A percentile compares a stretch with the other conserved stretches of the same genome.
Evolutionary conservation across 2,888 invertebrate species (phyloP).

Genomic region (Meteorus colon): DNA sequence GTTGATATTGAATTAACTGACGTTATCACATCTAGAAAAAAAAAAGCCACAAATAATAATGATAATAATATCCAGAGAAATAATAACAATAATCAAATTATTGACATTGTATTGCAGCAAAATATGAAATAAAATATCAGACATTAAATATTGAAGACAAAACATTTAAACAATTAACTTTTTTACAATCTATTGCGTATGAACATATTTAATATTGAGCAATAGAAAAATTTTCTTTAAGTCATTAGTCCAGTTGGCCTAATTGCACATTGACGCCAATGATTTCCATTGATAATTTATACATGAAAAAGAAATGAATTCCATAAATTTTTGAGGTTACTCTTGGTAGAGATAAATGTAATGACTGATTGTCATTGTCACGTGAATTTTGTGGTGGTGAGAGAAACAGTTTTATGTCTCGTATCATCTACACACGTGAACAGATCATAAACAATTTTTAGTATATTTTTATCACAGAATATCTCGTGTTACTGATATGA

Average conservation of each 20-base stretch:
- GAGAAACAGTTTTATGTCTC: not conserved
- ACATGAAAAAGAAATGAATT: not conserved
- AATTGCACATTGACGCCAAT: conserved; percentile 1
- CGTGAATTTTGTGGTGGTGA: not conserved
- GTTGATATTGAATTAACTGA: not conserved
- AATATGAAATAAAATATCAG: no score
- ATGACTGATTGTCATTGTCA: conserved; percentile 6
- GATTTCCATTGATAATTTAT: not conserved
- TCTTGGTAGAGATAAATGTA: not conserved
- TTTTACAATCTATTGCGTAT: no score
- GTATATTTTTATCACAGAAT: not conserved
- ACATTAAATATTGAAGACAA: no score
- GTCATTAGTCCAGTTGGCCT: not conserved
- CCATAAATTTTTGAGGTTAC: no score
- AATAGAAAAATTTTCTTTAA: not conserved
- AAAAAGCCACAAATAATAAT: not conserved
- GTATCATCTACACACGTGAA: not conserved
- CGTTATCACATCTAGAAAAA: not conserved
- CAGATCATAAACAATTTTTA: not conserved
- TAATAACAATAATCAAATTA: no score
- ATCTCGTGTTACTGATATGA: not conserved
- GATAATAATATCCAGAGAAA: no score
- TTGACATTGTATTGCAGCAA: no score
- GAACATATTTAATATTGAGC: not conserved
- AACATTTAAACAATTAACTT: no score